Evolutionary conservation across 2,113 vertebrate species (phyloP), one percentile per base, ranked within the genome.

Genomic region (Lepisosteus oculatus): DNA sequence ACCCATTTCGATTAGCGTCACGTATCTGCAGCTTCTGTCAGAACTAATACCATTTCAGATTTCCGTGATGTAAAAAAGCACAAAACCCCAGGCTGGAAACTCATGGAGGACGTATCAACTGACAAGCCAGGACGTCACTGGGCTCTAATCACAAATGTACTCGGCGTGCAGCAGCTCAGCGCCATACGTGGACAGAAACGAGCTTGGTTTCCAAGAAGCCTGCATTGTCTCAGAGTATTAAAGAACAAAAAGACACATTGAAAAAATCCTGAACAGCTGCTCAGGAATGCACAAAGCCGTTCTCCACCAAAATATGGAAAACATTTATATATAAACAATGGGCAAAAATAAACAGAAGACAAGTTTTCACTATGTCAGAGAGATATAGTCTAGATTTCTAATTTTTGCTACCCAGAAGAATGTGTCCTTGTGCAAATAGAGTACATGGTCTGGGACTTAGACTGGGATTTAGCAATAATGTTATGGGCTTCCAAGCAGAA

Each of bases 21-120:
- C 17, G 47, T 67, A 54, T 67, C 15, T 12, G 11, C 54, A 67
- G 47, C 66, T 67, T 55, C 66, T 67, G 66, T 67, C 47, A 67
- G 66, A n/a, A 55, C 9, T 8, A 29, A 15, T 67, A 15, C 54
- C 66, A 17, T 67, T 51, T 67, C 12, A 67, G 15, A 67, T 67
- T 3, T 54, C 6, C 12, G 15, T 55, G 45, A 67, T 67, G 11
- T 29, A 55, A 14, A 15, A 44, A 17, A 29, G 14, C 5, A 54
- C 45, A 47, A 45, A 41, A 8, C 14, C 6, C 29, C 29, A 29
- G 47, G 5, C 47, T 9, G 5, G 47, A 51, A 51, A 51, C 5
- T 6, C 47, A 51, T 51, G 5, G 9, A 51, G 47, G 5, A 51
- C 9, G 9, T 6, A 13, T 8, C 12, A 3, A 12, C 64, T 44